A percentile compares a stretch with the other conserved stretches of the same genome.
Conservation (phyloP, 2,888 invertebrate species). For the Amblyteles armatorius region DNA sequence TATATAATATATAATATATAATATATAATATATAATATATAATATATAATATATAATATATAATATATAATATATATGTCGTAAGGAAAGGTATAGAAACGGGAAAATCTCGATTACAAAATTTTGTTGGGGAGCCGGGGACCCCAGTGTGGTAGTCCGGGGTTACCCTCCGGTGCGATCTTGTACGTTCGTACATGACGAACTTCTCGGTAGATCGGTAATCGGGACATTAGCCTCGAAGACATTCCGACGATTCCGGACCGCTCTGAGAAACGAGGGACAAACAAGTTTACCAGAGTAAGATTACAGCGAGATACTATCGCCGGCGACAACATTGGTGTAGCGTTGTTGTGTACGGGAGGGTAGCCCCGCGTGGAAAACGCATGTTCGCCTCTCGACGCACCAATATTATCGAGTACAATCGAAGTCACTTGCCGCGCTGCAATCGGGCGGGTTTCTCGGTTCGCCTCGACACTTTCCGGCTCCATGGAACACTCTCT, state of each 20-base stretch:
- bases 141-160: too few relatives aligned
- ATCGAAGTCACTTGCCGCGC: not conserved
- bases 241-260: slow-evolving; percentile 44
- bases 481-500: not conserved
- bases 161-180: too few relatives aligned
- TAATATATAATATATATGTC: too few relatives aligned
- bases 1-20: too few relatives aligned
- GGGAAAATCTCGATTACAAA: too few relatives aligned
- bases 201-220: not conserved
- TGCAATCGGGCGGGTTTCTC: not conserved
- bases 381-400: not conserved
- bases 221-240: not conserved
- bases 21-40: too few relatives aligned
- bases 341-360: not conserved
- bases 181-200: too few relatives aligned
- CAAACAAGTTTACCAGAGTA: slow-evolving; percentile 9
- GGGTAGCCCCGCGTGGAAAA: not conserved
- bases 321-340: not conserved
- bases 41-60: too few relatives aligned
- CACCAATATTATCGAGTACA: slow-evolving; percentile 45
- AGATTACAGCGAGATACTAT: not conserved
- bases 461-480: not conserved
- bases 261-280: slow-evolving; percentile 23
- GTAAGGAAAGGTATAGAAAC: too few relatives aligned
- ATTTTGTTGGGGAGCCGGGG: too few relatives aligned